Percentiles rank a stretch among this genome's conserved stretches.
Evolutionary conservation across 2,113 vertebrate genomes (phyloP).

Genomic region (Thunnus thynnus): DNA sequence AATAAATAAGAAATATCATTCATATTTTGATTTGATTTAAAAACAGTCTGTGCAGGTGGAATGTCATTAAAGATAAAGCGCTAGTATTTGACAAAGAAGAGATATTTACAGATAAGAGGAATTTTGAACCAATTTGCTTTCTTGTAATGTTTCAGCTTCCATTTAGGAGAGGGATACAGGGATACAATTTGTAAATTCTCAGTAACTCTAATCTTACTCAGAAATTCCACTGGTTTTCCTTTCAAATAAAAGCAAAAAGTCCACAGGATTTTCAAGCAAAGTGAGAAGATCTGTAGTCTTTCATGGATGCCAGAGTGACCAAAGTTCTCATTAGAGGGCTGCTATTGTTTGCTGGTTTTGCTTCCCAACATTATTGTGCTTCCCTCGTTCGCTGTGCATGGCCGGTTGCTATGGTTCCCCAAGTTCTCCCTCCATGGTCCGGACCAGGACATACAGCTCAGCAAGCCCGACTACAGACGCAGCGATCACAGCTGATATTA

Average conservation of each 20-base stretch:
- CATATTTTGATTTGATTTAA: not conserved
- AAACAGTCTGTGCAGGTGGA: not conserved
- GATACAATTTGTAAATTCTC: not conserved
- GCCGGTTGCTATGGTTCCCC: constrained; percentile 86
- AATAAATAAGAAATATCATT: constrained; percentile 34
- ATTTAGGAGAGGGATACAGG: not conserved
- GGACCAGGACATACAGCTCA: constrained; percentile 95
- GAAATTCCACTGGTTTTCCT: not conserved
- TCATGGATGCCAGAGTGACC: too few relatives aligned
- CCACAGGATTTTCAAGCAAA: not conserved
- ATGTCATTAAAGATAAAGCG: not conserved
- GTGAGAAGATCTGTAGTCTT: not conserved
- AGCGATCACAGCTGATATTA: constrained; percentile 91
- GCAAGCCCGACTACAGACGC: constrained; percentile 96
- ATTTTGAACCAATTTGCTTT: constrained; percentile 1
- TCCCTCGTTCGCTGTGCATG: not conserved
- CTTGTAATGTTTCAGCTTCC: not conserved
- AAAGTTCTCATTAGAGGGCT: not conserved
- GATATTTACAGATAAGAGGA: not conserved
- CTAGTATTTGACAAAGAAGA: not conserved
- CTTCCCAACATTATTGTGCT: constrained; percentile 5
- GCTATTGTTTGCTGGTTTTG: not conserved
- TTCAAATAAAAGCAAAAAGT: not conserved
- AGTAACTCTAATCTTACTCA: not conserved
- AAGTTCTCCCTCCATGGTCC: constrained; percentile 93